Evolutionary conservation across 2,113 vertebrate species (phyloP).

Genomic region (Passer montanus): DNA sequence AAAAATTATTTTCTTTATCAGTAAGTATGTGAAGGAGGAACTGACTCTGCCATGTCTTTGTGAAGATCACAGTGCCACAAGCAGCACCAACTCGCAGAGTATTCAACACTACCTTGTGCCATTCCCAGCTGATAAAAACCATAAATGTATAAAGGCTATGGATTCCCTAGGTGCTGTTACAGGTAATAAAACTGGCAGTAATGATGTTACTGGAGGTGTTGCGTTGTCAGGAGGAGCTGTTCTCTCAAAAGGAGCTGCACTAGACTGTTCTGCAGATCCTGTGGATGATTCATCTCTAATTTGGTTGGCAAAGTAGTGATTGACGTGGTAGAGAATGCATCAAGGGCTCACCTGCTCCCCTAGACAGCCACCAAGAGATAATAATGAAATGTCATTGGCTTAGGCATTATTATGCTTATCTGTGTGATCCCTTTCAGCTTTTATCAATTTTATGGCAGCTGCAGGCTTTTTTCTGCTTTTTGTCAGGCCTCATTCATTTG

Average conservation of each 20-base stretch:
- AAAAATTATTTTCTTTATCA: background rate
- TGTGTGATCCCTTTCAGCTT: constrained; percentile 54
- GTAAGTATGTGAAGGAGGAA: background rate
- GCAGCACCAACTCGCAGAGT: background rate
- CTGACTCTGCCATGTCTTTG: background rate
- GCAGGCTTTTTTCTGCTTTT: constrained; percentile 25
- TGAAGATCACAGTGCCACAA: background rate
- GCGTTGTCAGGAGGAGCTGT: background rate
- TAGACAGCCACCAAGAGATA: background rate
- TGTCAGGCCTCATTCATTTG: constrained; percentile 66
- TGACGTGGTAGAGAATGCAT: background rate
- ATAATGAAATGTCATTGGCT: constrained; percentile 48
- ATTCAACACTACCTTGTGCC: background rate
- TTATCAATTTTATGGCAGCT: constrained; percentile 40
- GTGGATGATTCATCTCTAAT: background rate
- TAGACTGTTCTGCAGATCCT: background rate
- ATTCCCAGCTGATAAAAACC: background rate
- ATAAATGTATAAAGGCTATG: background rate
- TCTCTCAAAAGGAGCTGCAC: background rate
- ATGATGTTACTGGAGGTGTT: background rate
- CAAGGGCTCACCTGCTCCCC: background rate
- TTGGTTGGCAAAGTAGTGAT: background rate
- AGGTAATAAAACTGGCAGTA: background rate
- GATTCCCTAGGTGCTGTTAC: background rate
- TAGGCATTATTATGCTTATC: constrained; percentile 46